A percentile compares a stretch with the other conserved stretches of the same genome.
These are phyloP conservation scores for Cairina moschata DNA, from an alignment of 2,113 vertebrate genomes.

Conservation along the genomic window DNA sequence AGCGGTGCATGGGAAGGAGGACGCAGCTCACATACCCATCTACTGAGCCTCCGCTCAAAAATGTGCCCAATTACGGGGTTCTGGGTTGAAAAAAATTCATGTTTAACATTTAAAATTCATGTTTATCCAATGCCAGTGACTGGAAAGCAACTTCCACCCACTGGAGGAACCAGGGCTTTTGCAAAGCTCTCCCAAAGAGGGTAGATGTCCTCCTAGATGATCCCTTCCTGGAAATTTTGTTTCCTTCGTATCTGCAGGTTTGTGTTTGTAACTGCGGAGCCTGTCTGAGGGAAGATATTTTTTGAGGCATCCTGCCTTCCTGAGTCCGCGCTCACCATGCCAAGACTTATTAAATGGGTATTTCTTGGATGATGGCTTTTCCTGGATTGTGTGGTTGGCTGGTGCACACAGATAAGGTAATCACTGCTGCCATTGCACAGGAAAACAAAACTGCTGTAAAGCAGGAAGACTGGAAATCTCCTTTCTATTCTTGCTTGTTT, in stretches of 20 bases:
- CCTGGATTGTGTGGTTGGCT: conserved; percentile 34
- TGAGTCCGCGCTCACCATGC: not conserved
- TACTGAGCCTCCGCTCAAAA: not conserved
- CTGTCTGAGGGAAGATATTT: conserved; percentile 39
- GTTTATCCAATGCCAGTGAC: not conserved
- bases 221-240: not conserved
- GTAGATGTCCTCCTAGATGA: not conserved
- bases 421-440: not conserved
- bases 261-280: not conserved
- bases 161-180: not conserved
- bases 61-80: not conserved
- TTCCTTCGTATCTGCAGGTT: not conserved
- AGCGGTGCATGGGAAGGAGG: not conserved
- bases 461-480: conserved; percentile 9
- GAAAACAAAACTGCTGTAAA: conserved; percentile 50
- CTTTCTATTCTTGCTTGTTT: conserved; percentile 48
- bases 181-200: not conserved
- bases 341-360: conserved; percentile 24
- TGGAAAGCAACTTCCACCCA: not conserved
- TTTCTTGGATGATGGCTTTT: conserved; percentile 50
- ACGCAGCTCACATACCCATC: not conserved
- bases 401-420: conserved; percentile 61
- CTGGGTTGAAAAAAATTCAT: not conserved
- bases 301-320: not conserved
- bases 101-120: not conserved